Base-by-base conservation (phyloP, 2,888 invertebrate species). In the Chromoteleia sp. region DNA sequence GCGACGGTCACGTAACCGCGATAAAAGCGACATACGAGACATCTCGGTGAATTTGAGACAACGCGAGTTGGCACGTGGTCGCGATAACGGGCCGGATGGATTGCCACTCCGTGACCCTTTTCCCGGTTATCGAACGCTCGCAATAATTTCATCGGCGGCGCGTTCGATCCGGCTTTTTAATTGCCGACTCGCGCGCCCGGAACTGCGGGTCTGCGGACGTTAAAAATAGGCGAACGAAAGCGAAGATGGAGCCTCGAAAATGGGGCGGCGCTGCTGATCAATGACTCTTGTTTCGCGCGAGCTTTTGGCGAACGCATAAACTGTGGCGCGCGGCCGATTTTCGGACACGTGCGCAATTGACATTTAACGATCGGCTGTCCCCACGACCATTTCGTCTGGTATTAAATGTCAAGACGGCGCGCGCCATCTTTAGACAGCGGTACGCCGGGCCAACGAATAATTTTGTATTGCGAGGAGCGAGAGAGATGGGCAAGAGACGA, bases 331-430 rank as follows among this genome's bases (percentile, higher is more conserved):
- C 48, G 45, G 36, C 33, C 71, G 65, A 71, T 30, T 43, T 29
- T 39, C 67, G n/a, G 10, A 52, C 67, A 52, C 73, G 59, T 43
- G 59, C 36, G 12, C 78, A 48, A 76, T 79, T 76, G 81, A 79
- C 82, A 79, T 82, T 84, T 79, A 78, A 81, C 63, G 43, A 74
- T 70, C 30, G 71, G 15, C 8, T 14, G 56, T 2, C 59, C 41
- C 41, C 43, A 12, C 59, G 58, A 39, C 29, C 14, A 48, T 52
- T 58, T 54, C 70, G 65, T 70, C 58, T 43, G 73, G 67, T 80
- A 80, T 79, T 81, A 79, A 83, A 84, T 84, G 83, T 83, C 83
- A 77, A 59, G 56, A 56, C 48, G 59, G 19, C 56, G 68, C 75
- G 71, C 65, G 79, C 77, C 81, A 75, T 81, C 82, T 82, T 82